phyloP scores from a whole-genome alignment of 2,113 vertebrate genomes.

The Crotalus helleri region DNA sequence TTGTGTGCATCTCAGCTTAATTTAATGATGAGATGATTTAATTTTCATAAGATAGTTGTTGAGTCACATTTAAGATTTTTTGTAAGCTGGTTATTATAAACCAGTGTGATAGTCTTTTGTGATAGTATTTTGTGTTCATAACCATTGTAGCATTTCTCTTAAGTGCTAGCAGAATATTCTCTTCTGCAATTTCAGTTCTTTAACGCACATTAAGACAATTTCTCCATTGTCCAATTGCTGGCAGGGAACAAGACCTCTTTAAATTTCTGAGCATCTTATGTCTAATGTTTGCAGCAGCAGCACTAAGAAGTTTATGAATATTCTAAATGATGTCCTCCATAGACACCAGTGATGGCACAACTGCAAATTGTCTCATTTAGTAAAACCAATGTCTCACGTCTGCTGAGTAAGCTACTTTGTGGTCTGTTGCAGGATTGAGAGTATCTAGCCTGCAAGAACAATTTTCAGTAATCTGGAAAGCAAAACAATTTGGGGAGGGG shows the following conservation, averaged over 20 bases:
- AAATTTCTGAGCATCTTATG: neutral
- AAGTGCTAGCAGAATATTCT: neutral
- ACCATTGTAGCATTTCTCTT: neutral
- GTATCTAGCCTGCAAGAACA: neutral
- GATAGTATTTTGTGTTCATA: neutral
- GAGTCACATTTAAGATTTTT: neutral
- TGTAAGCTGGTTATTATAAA: neutral
- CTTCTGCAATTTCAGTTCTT: neutral
- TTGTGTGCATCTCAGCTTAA: neutral
- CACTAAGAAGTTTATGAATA: neutral
- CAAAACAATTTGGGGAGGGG: neutral
- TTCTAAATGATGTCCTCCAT: neutral
- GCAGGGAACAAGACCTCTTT: neutral
- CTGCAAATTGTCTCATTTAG: neutral
- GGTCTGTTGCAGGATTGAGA: neutral
- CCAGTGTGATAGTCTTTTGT: neutral
- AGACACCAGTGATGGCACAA: neutral
- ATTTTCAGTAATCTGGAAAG: neutral
- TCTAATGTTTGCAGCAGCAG: neutral
- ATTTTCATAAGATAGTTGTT: neutral
- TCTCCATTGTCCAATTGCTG: neutral
- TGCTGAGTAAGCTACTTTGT: neutral
- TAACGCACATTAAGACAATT: neutral
- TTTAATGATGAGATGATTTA: neutral
- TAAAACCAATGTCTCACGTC: neutral